Evolutionary conservation across 2,113 vertebrate genomes (phyloP).

Genomic region (Willisornis vidua): DNA sequence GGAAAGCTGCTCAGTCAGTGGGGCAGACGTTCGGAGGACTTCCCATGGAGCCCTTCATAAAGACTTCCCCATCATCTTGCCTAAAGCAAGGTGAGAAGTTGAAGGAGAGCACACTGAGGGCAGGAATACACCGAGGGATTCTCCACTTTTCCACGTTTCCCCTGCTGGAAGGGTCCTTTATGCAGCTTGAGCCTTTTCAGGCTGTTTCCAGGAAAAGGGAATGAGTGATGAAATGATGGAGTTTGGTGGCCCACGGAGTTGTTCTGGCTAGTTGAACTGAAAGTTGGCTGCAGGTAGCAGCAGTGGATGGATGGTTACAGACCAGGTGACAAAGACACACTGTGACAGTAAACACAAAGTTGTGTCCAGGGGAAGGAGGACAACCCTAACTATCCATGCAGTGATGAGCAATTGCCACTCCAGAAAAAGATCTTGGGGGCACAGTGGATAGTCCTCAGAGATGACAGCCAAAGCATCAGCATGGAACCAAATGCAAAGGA

Average conservation of each 20-base stretch:
- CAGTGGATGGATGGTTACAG: background rate
- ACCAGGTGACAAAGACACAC: background rate
- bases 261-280: background rate
- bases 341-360: background rate
- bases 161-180: background rate
- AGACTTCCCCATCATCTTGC: accelerated
- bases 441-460: background rate
- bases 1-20: accelerated
- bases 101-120: background rate
- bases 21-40: background rate
- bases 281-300: background rate
- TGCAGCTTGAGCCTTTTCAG: background rate
- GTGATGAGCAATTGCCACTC: background rate
- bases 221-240: background rate
- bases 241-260: background rate
- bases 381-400: background rate
- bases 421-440: background rate
- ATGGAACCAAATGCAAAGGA: background rate
- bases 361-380: background rate
- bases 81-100: background rate
- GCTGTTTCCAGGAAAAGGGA: background rate
- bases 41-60: background rate
- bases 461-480: background rate
- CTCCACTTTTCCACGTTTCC: background rate
- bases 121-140: accelerated